Percentiles rank a stretch among this genome's conserved stretches.
Evolutionary conservation across 2,797 vertebrate genomes (phyloP).

Genomic region (Syngnathus rostellatus): DNA sequence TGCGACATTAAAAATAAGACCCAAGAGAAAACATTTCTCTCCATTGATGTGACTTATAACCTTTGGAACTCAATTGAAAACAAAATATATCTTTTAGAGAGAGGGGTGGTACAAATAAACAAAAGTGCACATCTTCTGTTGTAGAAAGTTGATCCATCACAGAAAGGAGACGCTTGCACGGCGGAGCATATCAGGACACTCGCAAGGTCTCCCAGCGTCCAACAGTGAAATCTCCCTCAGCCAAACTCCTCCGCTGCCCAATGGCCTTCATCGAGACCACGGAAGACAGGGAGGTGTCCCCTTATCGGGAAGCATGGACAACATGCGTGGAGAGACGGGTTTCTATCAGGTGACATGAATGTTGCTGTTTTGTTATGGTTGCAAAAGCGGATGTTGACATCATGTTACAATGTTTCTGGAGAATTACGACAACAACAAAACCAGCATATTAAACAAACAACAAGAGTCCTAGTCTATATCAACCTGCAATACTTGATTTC

Average conservation of each 20-base stretch:
- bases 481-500: no score
- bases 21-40: neutral
- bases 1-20: neutral
- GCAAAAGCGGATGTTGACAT: neutral
- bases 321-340: conserved; percentile 68
- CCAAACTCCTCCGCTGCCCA: conserved; percentile 71
- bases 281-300: conserved; percentile 79
- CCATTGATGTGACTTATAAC: neutral
- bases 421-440: no score
- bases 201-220: conserved; percentile 74
- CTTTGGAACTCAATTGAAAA: neutral
- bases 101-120: neutral
- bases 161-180: conserved; percentile 90
- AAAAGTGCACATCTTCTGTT: neutral
- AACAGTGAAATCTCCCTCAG: conserved; percentile 86
- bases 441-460: no score
- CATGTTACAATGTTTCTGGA: no score
- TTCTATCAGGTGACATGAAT: conserved; percentile 79
- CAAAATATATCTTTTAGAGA: neutral
- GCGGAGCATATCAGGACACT: conserved; percentile 72
- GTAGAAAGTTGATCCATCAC: conserved; percentile 94
- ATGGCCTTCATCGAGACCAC: conserved; percentile 77
- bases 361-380: neutral
- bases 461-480: no score
- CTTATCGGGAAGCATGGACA: conserved; percentile 72